Evolutionary conservation across 2,888 invertebrate genomes (phyloP), one percentile per base, ranked within the genome.

Genomic region (Atrina japonica): DNA sequence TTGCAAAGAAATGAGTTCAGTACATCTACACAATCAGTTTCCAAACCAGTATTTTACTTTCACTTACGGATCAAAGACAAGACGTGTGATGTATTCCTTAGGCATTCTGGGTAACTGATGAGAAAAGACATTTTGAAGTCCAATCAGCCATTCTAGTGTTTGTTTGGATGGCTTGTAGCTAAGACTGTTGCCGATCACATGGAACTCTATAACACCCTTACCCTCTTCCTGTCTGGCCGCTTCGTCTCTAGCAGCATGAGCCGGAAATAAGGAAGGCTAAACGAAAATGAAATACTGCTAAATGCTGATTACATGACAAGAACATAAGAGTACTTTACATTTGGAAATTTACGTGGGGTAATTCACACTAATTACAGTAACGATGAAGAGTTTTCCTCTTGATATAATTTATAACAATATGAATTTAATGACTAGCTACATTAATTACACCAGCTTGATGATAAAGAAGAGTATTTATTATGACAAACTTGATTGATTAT

Each of bases 31-130:
- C n/a, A n/a, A n/a, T n/a, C n/a, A n/a, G n/a, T n/a, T n/a, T 60
- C n/a, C 29, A 47, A 47, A 47, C 18, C 3, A 25, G 16, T 11
- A 49, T 23, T 6, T 27, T 11, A 50, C 27, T 16, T 27, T 16
- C 11, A 88, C 90, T 85, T 78, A 90, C 86, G 90, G 88, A 79
- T 99, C 98, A 90, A 98, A 98, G 0, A 98, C 95, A 58, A 98
- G 92, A 82, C 98, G 95, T 0, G 97, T 97, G 81, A 99, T 98
- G 89, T 99, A 99, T 90, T 98, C 97, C 79, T 96, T 96, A 0
- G 98, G 98, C 98, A 99, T 99, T 88, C 96, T 94, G 0, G 99
- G 98, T 71, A 99, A 91, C 88, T 99, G 99, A 86, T 96, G 96
- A 0, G 97, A 96, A 90, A 99, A 98, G 0, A 99, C 96, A 89